These are phyloP conservation scores for Himalopsyche kuldschensis DNA, from an alignment of 2,888 invertebrate species.

Conservation along the genomic window DNA sequence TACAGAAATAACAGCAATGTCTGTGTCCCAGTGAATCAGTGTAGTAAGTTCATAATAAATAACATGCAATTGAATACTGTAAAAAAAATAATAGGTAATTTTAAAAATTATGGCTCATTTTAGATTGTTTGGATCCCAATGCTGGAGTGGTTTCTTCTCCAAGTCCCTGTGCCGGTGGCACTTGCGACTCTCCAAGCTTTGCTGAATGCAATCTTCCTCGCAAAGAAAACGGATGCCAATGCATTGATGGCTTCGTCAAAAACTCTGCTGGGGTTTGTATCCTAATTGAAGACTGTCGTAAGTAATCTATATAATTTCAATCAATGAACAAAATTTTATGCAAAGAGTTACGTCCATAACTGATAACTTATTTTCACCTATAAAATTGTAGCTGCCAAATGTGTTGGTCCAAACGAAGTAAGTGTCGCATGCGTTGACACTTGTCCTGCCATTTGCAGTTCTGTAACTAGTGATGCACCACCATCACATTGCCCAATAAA, in stretches of 20 bases:
- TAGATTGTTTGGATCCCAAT: constrained; percentile 23
- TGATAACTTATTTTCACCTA: no score
- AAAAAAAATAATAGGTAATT: no score
- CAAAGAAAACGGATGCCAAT: constrained; percentile 11
- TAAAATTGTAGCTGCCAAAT: background rate
- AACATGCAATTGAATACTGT: no score
- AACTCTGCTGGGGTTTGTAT: constrained; percentile 8
- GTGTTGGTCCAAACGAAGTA: constrained; percentile 8
- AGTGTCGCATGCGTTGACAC: constrained; percentile 6
- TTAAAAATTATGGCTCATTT: background rate
- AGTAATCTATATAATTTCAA: background rate
- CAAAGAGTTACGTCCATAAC: no score
- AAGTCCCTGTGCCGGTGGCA: constrained; percentile 21
- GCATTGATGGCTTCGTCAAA: constrained; percentile 15
- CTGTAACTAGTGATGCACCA: background rate
- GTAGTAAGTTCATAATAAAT: background rate
- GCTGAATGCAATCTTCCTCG: background rate
- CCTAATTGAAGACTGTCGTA: constrained; percentile 9
- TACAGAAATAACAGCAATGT: constrained; percentile 7
- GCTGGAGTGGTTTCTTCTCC: constrained; percentile 15
- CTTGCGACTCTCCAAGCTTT: constrained; percentile 8
- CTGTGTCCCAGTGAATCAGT: constrained; percentile 9
- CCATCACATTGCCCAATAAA: no score
- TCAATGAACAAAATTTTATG: no score
- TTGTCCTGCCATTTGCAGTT: constrained; percentile 21